Conservation (phyloP, 2,888 invertebrate species). For the Mesoligia furuncula region DNA sequence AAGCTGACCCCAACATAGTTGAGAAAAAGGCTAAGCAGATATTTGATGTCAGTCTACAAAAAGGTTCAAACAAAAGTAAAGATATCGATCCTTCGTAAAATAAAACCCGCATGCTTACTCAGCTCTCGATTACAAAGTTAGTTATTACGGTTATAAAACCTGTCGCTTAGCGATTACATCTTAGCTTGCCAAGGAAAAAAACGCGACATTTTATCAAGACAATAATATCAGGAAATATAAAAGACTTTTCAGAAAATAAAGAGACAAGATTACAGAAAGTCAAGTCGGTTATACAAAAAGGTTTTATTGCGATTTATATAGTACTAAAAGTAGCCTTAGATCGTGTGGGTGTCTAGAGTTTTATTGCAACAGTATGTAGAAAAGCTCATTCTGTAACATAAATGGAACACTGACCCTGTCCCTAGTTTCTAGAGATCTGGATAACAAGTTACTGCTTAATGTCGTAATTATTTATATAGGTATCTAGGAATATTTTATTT, state of each 20-base stretch:
- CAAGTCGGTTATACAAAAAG: constrained; percentile 28
- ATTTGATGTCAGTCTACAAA: constrained; percentile 7
- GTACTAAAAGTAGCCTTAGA: constrained; percentile 39
- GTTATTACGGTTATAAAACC: constrained; percentile 65
- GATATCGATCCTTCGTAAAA: constrained; percentile 45
- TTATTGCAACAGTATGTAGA: constrained; percentile 34
- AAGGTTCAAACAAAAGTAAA: constrained; percentile 28
- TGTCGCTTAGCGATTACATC: constrained; percentile 56
- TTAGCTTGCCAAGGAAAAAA: constrained; percentile 28
- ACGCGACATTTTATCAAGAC: constrained; percentile 25
- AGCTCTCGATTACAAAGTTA: constrained; percentile 63
- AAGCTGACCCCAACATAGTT: neutral
- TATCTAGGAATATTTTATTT: neutral
- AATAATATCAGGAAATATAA: constrained; percentile 17
- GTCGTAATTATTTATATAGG: neutral
- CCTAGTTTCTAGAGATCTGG: constrained; percentile 11
- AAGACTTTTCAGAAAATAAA: constrained; percentile 43
- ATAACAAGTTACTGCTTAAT: constrained; percentile 10
- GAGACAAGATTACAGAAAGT: constrained; percentile 38
- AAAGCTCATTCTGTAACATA: constrained; percentile 40
- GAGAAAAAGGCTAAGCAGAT: neutral
- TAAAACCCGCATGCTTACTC: constrained; percentile 65
- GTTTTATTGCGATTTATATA: constrained; percentile 49
- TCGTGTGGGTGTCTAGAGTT: constrained; percentile 23
- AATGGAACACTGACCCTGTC: constrained; percentile 22